Conservation (phyloP, 2,113 vertebrate species). For the Rutilus rutilus region DNA sequence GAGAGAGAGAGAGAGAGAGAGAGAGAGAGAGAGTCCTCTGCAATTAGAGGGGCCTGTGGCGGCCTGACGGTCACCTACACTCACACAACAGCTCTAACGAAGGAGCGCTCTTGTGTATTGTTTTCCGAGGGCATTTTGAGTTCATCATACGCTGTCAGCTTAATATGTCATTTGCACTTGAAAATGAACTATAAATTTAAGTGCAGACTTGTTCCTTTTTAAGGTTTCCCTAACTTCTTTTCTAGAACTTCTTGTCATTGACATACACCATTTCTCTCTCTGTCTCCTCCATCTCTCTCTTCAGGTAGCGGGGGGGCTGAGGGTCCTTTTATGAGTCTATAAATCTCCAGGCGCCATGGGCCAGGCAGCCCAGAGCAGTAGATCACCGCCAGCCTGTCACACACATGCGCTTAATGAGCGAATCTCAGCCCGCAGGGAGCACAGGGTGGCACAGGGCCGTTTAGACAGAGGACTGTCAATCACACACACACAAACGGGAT, state of each 20-base stretch:
- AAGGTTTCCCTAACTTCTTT: slow-evolving; percentile 25
- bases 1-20: background rate
- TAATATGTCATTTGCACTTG: background rate
- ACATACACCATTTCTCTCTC: background rate
- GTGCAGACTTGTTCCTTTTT: background rate
- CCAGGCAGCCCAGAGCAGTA: slow-evolving; percentile 43
- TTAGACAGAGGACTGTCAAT: slow-evolving; percentile 53
- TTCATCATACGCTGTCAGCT: background rate
- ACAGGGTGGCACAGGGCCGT: slow-evolving; percentile 37
- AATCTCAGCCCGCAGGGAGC: slow-evolving; percentile 45
- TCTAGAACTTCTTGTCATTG: slow-evolving; percentile 42
- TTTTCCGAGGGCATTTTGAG: background rate
- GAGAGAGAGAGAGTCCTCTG: slow-evolving; percentile 9
- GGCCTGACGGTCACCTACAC: slow-evolving; percentile 12
- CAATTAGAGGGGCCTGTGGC: slow-evolving; percentile 34
- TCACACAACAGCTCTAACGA: slow-evolving; percentile 25
- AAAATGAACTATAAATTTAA: slow-evolving; percentile 2
- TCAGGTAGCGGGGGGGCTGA: background rate
- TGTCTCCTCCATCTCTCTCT: slow-evolving; percentile 7
- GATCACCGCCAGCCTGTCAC: slow-evolving; percentile 55
- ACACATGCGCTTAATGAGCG: slow-evolving; percentile 50
- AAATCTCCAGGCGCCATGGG: slow-evolving; percentile 47
- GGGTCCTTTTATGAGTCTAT: slow-evolving; percentile 46
- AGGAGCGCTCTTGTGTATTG: background rate
- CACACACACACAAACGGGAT: slow-evolving; percentile 18